Evolutionary conservation across 1,140 invertebrate genomes (phyloP).

Genomic region (Dendrolimus kikuchii): DNA sequence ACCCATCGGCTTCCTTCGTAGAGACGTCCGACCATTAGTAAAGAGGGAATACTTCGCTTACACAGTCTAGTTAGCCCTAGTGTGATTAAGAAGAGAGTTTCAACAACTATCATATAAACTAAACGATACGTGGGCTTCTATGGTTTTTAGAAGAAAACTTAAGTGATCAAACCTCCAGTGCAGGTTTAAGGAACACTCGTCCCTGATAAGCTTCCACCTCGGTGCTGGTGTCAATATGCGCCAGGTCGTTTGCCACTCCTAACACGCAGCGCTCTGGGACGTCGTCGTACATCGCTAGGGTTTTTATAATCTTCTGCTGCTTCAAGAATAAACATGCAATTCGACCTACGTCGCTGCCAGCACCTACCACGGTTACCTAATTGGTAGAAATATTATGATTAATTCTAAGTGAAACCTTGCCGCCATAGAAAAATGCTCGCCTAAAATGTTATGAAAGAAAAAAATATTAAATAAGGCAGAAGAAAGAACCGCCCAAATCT

Average conservation of each 20-base stretch:
- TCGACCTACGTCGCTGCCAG: constrained; percentile 49
- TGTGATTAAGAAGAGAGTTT: no score
- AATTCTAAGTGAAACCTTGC: background rate
- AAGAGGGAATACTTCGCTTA: no score
- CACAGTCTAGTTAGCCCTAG: no score
- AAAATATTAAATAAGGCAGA: no score
- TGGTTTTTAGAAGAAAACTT: background rate
- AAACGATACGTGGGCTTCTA: background rate
- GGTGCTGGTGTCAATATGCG: constrained; percentile 54
- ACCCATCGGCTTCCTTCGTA: no score
- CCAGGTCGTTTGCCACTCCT: constrained; percentile 47
- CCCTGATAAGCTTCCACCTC: constrained; percentile 50
- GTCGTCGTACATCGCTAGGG: constrained; percentile 48
- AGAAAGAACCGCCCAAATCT: no score
- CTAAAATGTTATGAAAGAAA: no score
- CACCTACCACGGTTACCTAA: constrained; percentile 49
- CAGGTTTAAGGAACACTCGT: constrained; percentile 29
- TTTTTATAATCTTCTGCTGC: constrained; percentile 43
- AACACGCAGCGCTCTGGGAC: constrained; percentile 30
- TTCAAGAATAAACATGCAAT: constrained; percentile 48
- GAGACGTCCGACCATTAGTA: no score
- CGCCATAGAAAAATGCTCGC: background rate
- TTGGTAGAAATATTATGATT: background rate
- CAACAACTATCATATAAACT: no score
- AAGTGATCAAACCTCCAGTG: constrained; percentile 34